A percentile compares a stretch with the other conserved stretches of the same genome.
These are phyloP conservation scores for Ianthella basta DNA, from an alignment of 37 sponge, comb jelly and placozoan species.

Conservation along the genomic window DNA sequence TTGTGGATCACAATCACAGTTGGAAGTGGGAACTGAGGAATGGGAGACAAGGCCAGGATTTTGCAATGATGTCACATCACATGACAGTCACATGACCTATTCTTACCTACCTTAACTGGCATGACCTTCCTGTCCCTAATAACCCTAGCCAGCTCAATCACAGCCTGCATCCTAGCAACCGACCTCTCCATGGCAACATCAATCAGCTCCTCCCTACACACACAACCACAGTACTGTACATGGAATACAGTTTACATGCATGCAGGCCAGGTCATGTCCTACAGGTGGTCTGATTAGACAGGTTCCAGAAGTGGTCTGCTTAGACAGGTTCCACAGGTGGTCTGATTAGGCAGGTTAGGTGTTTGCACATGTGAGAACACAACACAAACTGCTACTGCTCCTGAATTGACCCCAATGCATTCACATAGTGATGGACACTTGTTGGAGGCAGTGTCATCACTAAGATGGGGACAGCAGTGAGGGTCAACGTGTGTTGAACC, in stretches of 20 bases:
- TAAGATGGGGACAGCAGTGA: no score
- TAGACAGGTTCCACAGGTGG: background rate
- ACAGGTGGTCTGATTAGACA: background rate
- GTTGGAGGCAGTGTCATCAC: no score
- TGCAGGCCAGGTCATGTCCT: background rate
- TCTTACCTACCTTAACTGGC: conserved; percentile 79
- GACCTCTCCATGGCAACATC: conserved; percentile 77
- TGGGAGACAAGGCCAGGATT: background rate
- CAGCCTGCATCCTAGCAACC: conserved; percentile 89
- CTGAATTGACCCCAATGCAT: no score
- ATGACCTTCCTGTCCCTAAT: conserved; percentile 89
- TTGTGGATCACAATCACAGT: conserved; percentile 88
- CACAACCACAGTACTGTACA: background rate
- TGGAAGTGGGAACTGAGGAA: conserved; percentile 81
- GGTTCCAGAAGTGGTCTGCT: no score
- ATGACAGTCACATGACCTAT: background rate
- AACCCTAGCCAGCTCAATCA: conserved; percentile 89
- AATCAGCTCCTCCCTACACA: conserved; percentile 75
- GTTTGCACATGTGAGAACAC: no score
- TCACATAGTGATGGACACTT: no score
- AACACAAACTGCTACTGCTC: no score
- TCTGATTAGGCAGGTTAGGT: no score
- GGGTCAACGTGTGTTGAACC: background rate
- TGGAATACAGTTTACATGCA: no score
- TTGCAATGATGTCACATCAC: background rate